A percentile compares a stretch with the other conserved stretches of the same genome.
These are phyloP conservation scores for Gobiocypris rarus DNA, from an alignment of 2,113 vertebrate genomes.

Conservation along the genomic window DNA sequence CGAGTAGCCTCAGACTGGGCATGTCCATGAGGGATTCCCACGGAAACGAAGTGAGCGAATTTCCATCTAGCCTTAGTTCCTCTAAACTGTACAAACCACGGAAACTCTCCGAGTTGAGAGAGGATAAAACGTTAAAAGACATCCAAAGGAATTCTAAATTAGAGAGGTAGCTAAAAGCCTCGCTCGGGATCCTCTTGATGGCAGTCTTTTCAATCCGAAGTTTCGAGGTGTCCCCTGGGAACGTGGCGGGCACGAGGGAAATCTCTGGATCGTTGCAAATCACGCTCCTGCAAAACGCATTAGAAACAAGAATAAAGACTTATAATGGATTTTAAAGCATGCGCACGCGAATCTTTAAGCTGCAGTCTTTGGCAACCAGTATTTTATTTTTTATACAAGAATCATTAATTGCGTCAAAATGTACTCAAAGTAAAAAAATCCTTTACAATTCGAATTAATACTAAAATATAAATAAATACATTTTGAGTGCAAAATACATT, in stretches of 20 bases:
- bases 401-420: neutral
- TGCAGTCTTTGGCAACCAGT: neutral
- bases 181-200: constrained; percentile 85
- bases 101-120: constrained; percentile 82
- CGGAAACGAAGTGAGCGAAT: constrained; percentile 86
- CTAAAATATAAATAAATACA: neutral
- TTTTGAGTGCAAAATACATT: neutral
- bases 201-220: constrained; percentile 92
- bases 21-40: constrained; percentile 89
- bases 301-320: neutral
- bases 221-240: constrained; percentile 87
- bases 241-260: constrained; percentile 85
- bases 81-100: constrained; percentile 83
- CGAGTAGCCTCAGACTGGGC: constrained; percentile 88
- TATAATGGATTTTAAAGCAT: constrained; percentile 9
- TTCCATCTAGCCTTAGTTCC: constrained; percentile 92
- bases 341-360: neutral
- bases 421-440: no score
- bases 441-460: neutral
- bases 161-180: constrained; percentile 85
- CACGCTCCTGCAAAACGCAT: constrained; percentile 80
- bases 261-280: constrained; percentile 94
- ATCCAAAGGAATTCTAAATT: constrained; percentile 94
- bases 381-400: no score
- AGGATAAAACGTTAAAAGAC: constrained; percentile 89